Base-by-base conservation (phyloP, 2,888 invertebrate species). In the Drosophila tripunctata region DNA sequence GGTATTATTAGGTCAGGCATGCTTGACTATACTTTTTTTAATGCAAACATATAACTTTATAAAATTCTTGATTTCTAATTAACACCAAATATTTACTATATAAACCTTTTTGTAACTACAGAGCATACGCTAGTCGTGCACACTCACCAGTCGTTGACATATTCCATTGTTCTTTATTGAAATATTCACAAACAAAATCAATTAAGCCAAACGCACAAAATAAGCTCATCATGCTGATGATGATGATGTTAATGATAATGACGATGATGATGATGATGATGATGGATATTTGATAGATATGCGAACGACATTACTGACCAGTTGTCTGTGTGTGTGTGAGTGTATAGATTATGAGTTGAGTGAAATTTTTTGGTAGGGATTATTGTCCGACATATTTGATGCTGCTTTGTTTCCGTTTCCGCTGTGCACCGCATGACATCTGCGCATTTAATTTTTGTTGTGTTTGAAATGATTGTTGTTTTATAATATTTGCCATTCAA, bases 361-460 rank as follows among this genome's bases (percentile, higher is more conserved):
- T 48, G 22, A 10, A 12, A 17, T n/a, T 7, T 15, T 5, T 54
- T 14, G 43, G 21, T 8, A 36, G 38, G 63, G 51, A 58, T 52
- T 67, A 72, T 67, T 41, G 68, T 61, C 54, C 30, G 73, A 45
- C 64, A 75, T 75, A 69, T 72, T 60, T 67, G 69, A 72, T 70
- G 78, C 67, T 67, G 80, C 64, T 80, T 80, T 80, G 80, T 80
- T 83, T 80, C 80, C 80, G 78, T 75, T 82, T 80, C 80, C 80
- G 84, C 64, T 77, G 65, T 43, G 62, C 48, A 47, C 63, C 48
- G 51, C 79, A 69, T 67, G 83, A 69, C 75, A 75, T 66, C 67
- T 67, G 83, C 51, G 41, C 12, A n/a, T 27, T 38, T 21, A 14
- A 35, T 47, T 56, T 40, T 27, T 44, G 0, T 43, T 12, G 40